Percentiles rank a stretch among this genome's conserved stretches.
These are phyloP conservation scores for Drosophila grimshawi DNA, from an alignment of 1,140 invertebrate genomes.

Conservation along the genomic window DNA sequence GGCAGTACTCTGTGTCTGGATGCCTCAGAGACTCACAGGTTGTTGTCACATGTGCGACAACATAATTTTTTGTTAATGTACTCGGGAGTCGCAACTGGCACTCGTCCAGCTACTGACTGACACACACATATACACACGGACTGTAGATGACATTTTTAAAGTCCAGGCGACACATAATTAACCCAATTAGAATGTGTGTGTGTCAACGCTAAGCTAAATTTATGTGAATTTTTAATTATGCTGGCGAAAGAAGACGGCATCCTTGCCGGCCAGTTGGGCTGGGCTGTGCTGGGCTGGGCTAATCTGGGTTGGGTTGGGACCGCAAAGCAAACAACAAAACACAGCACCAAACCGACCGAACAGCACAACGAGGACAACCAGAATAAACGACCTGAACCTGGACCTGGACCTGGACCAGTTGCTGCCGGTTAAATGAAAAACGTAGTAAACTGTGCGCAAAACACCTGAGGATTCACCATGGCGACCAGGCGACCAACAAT, in stretches of 20 bases:
- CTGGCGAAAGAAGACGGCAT: constrained; percentile 46
- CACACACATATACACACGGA: background rate
- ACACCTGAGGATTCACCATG: constrained; percentile 84
- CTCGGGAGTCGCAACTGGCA: constrained; percentile 36
- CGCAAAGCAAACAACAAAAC: constrained; percentile 67
- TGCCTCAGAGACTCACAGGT: constrained; percentile 30
- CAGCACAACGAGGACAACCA: constrained; percentile 36
- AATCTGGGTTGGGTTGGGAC: constrained; percentile 28
- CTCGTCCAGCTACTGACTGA: constrained; percentile 53
- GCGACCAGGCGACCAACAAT: constrained; percentile 71
- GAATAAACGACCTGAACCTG: constrained; percentile 65
- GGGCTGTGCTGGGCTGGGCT: background rate
- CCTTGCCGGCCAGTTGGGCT: constrained; percentile 43
- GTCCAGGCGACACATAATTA: constrained; percentile 83
- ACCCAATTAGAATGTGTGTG: constrained; percentile 80
- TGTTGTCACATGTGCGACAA: constrained; percentile 49
- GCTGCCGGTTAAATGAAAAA: constrained; percentile 79
- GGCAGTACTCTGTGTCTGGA: background rate
- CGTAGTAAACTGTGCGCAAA: constrained; percentile 82
- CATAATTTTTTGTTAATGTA: constrained; percentile 80
- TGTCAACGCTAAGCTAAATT: constrained; percentile 82
- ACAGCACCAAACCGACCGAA: constrained; percentile 23
- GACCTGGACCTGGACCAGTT: constrained; percentile 10
- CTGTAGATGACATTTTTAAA: constrained; percentile 75
- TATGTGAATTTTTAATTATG: constrained; percentile 84